phyloP scores from a whole-genome alignment of 2,113 vertebrate species.

The Corythornis cristatus region DNA sequence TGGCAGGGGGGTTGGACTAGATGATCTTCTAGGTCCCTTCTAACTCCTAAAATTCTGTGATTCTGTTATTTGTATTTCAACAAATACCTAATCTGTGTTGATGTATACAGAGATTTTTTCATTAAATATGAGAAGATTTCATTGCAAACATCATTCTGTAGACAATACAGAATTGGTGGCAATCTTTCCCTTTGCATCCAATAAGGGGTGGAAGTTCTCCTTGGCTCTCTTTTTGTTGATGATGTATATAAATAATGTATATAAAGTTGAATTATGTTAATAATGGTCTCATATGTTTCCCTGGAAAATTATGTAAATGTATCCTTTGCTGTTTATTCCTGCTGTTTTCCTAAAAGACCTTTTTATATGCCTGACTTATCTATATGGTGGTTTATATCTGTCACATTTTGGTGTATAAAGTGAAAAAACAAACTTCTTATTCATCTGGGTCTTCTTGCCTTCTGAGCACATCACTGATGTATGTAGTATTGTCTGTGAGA shows the following conservation, averaged over 20 bases:
- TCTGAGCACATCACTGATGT: conserved; percentile 26
- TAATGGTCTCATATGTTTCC: not conserved
- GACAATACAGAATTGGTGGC: too few species aligned
- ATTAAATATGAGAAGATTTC: not conserved
- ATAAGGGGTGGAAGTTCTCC: too few species aligned
- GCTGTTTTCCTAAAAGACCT: not conserved
- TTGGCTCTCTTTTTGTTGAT: too few species aligned
- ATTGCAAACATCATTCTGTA: not conserved
- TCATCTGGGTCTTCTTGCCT: conserved; percentile 6
- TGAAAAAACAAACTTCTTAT: not conserved
- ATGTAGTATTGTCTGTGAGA: conserved; percentile 15
- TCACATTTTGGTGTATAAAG: not conserved
- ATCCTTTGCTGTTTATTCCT: not conserved
- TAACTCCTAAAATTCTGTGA: too few species aligned
- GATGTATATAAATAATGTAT: too few species aligned
- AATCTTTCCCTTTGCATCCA: too few species aligned
- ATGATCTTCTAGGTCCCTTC: too few species aligned
- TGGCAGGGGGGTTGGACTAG: too few species aligned
- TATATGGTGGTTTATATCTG: not conserved
- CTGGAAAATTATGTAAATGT: not conserved
- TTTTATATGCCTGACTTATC: not conserved
- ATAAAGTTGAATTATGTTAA: not conserved
- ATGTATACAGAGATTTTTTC: not conserved
- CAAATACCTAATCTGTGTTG: not conserved
- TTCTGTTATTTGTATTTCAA: not conserved